These are phyloP conservation scores for Diplodus sargus DNA, from an alignment of 2,797 vertebrate genomes.

Conservation along the genomic window DNA sequence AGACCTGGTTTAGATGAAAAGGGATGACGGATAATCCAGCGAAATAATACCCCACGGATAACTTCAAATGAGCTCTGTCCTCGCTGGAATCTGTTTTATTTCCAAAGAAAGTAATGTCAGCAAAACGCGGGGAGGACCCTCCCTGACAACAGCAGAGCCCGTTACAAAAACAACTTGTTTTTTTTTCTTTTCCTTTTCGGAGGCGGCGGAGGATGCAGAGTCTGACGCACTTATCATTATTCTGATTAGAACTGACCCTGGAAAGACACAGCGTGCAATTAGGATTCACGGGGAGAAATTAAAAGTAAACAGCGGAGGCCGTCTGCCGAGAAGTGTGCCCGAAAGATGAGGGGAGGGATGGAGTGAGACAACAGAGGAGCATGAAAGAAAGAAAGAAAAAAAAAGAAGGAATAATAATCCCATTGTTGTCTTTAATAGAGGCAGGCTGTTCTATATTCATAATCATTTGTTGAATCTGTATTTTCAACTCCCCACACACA, in stretches of 20 bases:
- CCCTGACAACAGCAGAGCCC: neutral
- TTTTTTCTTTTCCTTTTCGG: conserved; percentile 6
- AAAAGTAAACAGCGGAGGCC: conserved; percentile 72
- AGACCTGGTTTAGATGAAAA: neutral
- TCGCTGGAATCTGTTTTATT: conserved; percentile 19
- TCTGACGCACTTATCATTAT: conserved; percentile 56
- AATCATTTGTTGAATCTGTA: conserved; percentile 65
- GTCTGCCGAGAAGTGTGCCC: conserved; percentile 59
- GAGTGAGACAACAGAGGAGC: conserved; percentile 65
- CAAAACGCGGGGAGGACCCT: conserved; percentile 29
- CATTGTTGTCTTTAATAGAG: conserved; percentile 55
- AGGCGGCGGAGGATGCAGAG: conserved; percentile 9
- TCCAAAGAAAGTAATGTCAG: conserved; percentile 55
- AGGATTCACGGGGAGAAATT: conserved; percentile 70
- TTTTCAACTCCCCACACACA: conserved; percentile 23
- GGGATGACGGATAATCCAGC: conserved; percentile 3
- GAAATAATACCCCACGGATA: conserved; percentile 1
- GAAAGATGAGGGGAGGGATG: conserved; percentile 75
- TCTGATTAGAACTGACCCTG: conserved; percentile 68
- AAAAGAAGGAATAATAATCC: conserved; percentile 50
- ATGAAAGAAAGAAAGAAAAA: conserved; percentile 35
- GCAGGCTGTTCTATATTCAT: conserved; percentile 54
- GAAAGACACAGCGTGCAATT: conserved; percentile 65
- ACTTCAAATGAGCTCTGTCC: conserved; percentile 22
- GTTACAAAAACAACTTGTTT: conserved; percentile 13